phyloP scores from a whole-genome alignment of 2,113 vertebrate genomes.

The Smithornis capensis region DNA sequence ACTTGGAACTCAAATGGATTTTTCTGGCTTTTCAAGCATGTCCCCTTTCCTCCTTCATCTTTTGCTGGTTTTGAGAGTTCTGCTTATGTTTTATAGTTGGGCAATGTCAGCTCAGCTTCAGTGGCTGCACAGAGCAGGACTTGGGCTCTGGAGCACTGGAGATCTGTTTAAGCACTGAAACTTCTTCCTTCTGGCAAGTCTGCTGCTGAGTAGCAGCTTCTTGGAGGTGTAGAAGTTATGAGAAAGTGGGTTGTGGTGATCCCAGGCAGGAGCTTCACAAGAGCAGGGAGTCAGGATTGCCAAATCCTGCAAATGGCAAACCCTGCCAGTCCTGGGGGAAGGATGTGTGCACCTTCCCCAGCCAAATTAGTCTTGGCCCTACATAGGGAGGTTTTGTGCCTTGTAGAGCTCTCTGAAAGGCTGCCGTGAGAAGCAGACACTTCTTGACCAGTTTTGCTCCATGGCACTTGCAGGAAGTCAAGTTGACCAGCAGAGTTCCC shows the following conservation, averaged over 20 bases:
- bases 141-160: not conserved
- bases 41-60: not conserved
- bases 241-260: not conserved
- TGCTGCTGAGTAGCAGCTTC: not conserved
- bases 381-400: fast-evolving
- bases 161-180: not conserved
- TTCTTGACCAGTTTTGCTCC: not conserved
- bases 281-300: not conserved
- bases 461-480: not conserved
- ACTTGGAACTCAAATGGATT: not conserved
- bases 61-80: not conserved
- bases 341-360: not conserved
- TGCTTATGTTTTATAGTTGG: not conserved
- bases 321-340: not conserved
- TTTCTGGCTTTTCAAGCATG: not conserved
- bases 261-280: not conserved
- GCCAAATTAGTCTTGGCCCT: not conserved
- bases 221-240: not conserved
- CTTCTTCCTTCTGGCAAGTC: not conserved
- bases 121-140: not conserved
- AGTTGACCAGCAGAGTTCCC: not conserved
- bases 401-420: not conserved
- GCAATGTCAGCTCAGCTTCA: not conserved
- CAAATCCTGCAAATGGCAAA: not conserved
- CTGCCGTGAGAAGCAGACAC: fast-evolving